A percentile compares a stretch with the other conserved stretches of the same genome.
Conservation (phyloP, 2,113 vertebrate species). For the Eolophus roseicapilla region DNA sequence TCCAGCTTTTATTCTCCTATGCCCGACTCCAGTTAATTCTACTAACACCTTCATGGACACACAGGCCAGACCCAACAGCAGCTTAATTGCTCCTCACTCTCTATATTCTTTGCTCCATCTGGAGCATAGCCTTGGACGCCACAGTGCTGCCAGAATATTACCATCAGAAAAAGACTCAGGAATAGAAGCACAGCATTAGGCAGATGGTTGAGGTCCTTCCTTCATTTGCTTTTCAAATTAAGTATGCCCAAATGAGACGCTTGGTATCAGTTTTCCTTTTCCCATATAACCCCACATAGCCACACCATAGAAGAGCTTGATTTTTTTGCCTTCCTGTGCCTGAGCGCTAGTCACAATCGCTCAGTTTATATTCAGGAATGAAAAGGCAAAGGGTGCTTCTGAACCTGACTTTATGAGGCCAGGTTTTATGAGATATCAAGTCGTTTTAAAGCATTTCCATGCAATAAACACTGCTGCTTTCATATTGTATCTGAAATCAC, state of each 20-base stretch:
- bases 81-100: not conserved
- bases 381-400: not conserved
- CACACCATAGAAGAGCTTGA: not conserved
- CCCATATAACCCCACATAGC: not conserved
- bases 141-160: not conserved
- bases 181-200: not conserved
- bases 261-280: not conserved
- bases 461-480: not conserved
- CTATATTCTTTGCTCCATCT: not conserved
- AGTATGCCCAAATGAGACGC: conserved; percentile 8
- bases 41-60: not conserved
- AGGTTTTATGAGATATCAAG: not conserved
- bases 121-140: not conserved
- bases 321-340: not conserved
- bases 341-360: accelerated
- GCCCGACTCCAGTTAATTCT: not conserved
- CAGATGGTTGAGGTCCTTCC: conserved; percentile 43
- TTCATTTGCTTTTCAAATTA: conserved; percentile 51
- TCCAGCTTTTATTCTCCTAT: not conserved
- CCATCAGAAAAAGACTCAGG: not conserved
- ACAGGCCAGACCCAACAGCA: not conserved
- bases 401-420: not conserved
- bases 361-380: not conserved
- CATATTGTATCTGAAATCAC: not conserved
- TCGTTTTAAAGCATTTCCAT: not conserved